phyloP scores from a whole-genome alignment of 2,797 vertebrate genomes.

The Enteromius thamalakanensis region DNA sequence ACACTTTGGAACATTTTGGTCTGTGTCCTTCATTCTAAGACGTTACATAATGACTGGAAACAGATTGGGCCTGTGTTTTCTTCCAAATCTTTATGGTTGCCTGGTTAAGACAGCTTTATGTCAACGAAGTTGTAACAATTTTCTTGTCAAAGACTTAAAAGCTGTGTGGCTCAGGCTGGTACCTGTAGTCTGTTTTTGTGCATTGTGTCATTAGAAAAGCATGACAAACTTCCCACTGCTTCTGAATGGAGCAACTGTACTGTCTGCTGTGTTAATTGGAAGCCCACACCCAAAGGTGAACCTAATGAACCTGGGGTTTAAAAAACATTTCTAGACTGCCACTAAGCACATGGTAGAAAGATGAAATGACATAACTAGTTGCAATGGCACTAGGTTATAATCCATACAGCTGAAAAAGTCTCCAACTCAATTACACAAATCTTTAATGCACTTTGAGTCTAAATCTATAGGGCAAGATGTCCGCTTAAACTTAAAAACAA shows the following conservation, averaged over 20 bases:
- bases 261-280: conserved; percentile 62
- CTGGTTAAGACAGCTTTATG: conserved; percentile 34
- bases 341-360: not conserved
- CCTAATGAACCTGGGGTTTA: conserved; percentile 20
- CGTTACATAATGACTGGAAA: conserved; percentile 27
- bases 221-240: conserved; percentile 50
- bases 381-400: not conserved
- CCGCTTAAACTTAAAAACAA: not conserved
- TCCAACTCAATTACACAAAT: not conserved
- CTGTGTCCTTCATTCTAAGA: not conserved
- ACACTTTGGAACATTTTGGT: conserved; percentile 18
- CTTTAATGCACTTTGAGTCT: not conserved
- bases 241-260: conserved; percentile 71
- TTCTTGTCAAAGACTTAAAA: conserved; percentile 45
- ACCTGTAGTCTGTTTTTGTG: conserved; percentile 38
- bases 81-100: conserved; percentile 18
- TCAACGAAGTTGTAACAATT: conserved; percentile 28
- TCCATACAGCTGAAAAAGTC: not conserved
- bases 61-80: conserved; percentile 42
- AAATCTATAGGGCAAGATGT: not conserved
- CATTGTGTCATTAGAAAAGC: conserved; percentile 60
- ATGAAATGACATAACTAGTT: not conserved
- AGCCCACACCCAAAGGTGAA: conserved; percentile 60
- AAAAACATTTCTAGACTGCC: conserved; percentile 4
- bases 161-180: conserved; percentile 34